phyloP scores from a whole-genome alignment of 2,797 vertebrate genomes.

The Bovichtus variegatus region DNA sequence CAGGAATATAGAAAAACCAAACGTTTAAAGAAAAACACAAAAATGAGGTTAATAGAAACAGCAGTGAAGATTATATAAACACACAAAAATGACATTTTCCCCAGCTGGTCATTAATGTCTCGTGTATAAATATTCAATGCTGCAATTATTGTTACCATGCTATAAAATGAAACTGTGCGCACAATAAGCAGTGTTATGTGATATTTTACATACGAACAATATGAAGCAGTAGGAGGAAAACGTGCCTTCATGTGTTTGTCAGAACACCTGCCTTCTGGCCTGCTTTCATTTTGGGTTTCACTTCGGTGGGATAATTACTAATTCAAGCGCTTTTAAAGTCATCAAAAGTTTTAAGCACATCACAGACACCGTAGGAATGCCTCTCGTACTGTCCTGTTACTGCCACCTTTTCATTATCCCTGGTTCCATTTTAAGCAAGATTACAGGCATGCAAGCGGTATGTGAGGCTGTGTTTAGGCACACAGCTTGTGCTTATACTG shows the following conservation, averaged over 20 bases:
- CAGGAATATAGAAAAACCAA: background rate
- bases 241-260: background rate
- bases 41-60: background rate
- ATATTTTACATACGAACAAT: background rate
- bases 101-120: conserved; percentile 5
- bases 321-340: background rate
- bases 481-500: too few relatives aligned
- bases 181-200: background rate
- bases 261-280: background rate
- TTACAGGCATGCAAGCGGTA: too few relatives aligned
- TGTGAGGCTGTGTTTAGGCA: too few relatives aligned
- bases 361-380: background rate
- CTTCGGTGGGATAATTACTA: background rate
- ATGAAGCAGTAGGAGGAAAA: background rate
- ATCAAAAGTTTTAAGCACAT: background rate
- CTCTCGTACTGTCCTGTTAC: background rate
- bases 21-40: background rate
- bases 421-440: too few relatives aligned
- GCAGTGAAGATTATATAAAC: background rate
- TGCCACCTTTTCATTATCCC: too few relatives aligned
- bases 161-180: background rate
- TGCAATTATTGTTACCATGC: background rate
- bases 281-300: background rate
- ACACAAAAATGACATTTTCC: background rate
- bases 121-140: background rate